These are phyloP conservation scores for Metalampra italica DNA, from an alignment of 2,888 invertebrate species.

Conservation along the genomic window DNA sequence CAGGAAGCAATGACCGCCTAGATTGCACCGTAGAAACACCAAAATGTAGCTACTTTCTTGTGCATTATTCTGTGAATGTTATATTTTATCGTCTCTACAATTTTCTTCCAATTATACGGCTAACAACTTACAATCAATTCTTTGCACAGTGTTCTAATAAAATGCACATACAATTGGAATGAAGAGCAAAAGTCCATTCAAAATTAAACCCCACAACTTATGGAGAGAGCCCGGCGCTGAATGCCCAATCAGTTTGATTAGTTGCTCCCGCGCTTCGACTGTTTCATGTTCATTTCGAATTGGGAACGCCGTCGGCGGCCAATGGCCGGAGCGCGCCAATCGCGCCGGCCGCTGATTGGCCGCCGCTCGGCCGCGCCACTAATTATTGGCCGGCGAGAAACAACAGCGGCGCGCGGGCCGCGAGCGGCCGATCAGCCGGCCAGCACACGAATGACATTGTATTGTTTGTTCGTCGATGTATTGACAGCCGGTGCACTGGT, in stretches of 20 bases:
- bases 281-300: slow-evolving; percentile 43
- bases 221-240: slow-evolving; percentile 14
- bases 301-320: slow-evolving; percentile 33
- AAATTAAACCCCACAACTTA: background rate
- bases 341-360: slow-evolving; percentile 51
- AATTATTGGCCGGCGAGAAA: slow-evolving; percentile 61
- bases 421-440: slow-evolving; percentile 50
- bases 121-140: too few relatives aligned
- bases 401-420: slow-evolving; percentile 43
- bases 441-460: slow-evolving; percentile 22
- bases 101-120: too few relatives aligned
- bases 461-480: slow-evolving; percentile 48
- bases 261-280: slow-evolving; percentile 29
- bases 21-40: too few relatives aligned
- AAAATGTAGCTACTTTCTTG: too few relatives aligned
- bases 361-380: slow-evolving; percentile 33
- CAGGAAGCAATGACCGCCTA: too few relatives aligned
- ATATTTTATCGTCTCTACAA: too few relatives aligned
- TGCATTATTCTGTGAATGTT: too few relatives aligned
- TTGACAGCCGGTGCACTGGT: slow-evolving; percentile 44
- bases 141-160: too few relatives aligned
- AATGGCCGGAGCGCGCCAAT: slow-evolving; percentile 38
- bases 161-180: too few relatives aligned
- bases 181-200: too few relatives aligned
- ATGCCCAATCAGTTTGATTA: slow-evolving; percentile 58